Evolutionary conservation across 2,797 vertebrate species (phyloP).

Genomic region (Uromys caudimaculatus): DNA sequence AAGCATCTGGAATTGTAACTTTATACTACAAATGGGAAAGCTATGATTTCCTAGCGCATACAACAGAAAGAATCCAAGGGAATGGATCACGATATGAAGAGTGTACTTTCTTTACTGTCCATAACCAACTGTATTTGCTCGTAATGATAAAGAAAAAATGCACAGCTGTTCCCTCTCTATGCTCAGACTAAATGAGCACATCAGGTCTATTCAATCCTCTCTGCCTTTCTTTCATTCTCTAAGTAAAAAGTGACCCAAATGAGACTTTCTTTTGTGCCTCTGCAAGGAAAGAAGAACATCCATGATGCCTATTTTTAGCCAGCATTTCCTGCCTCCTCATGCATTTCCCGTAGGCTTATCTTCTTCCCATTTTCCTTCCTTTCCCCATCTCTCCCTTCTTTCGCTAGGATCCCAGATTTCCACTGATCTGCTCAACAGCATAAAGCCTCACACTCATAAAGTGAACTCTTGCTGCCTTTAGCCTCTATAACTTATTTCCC

Average conservation of each 20-base stretch:
- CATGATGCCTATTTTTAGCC: neutral
- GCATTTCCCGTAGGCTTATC: too few relatives aligned
- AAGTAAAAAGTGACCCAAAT: neutral
- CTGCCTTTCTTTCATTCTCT: neutral
- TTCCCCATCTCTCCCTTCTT: rapidly evolving
- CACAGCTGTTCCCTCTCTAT: slow-evolving; percentile 34
- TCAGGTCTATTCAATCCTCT: neutral
- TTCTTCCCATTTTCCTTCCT: neutral
- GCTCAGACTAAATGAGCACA: neutral
- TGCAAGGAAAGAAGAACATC: neutral
- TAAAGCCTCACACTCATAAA: neutral
- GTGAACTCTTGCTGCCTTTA: neutral
- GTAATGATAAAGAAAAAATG: neutral
- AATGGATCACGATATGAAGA: neutral
- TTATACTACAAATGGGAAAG: neutral
- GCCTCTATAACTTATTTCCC: neutral
- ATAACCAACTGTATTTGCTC: neutral
- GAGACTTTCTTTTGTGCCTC: neutral
- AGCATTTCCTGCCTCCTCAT: neutral
- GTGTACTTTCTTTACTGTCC: neutral
- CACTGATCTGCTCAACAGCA: neutral
- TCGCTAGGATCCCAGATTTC: neutral
- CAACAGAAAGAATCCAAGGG: neutral
- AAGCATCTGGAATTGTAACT: slow-evolving; percentile 18
- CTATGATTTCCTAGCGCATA: neutral